These are phyloP conservation scores for Sinohyriopsis cumingii DNA, from an alignment of 2,888 invertebrate genomes.

Conservation along the genomic window DNA sequence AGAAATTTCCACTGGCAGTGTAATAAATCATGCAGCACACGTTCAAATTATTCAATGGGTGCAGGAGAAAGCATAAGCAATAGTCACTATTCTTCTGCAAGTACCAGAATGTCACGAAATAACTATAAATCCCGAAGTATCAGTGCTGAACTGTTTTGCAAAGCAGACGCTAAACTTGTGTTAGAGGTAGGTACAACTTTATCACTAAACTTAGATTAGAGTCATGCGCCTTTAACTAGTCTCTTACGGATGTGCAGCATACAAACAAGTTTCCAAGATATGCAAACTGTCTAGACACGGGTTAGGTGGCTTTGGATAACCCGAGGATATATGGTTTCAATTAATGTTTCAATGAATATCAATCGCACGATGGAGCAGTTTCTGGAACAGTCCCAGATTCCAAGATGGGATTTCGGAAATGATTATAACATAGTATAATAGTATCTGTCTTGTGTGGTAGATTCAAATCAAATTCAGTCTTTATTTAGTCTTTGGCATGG, in stretches of 20 bases:
- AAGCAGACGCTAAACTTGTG: slow-evolving; percentile 15
- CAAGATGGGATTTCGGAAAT: slow-evolving; percentile 9
- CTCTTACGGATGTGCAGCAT: slow-evolving; percentile 2
- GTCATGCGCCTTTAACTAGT: no score
- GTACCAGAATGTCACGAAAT: neutral
- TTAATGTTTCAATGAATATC: slow-evolving; percentile 28
- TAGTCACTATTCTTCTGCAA: neutral
- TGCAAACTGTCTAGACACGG: slow-evolving; percentile 12
- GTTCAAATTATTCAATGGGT: no score
- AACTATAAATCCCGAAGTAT: slow-evolving; percentile 8
- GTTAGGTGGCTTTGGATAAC: slow-evolving; percentile 23
- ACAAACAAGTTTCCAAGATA: slow-evolving; percentile 7
- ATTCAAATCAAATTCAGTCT: no score
- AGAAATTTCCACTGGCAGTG: slow-evolving; percentile 23
- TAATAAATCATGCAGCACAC: slow-evolving; percentile 27
- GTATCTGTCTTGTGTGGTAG: no score
- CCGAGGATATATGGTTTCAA: slow-evolving; percentile 24
- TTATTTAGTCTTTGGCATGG: no score
- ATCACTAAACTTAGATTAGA: neutral
- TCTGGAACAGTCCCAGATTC: slow-evolving; percentile 21
- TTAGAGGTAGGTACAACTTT: slow-evolving; percentile 1
- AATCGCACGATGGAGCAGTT: slow-evolving; percentile 33
- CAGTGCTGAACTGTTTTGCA: slow-evolving; percentile 17
- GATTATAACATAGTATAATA: slow-evolving; percentile 28
- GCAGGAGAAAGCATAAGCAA: neutral